Evolutionary conservation across 2,797 vertebrate genomes (phyloP).

Genomic region (Scolopax bukidnonensis): DNA sequence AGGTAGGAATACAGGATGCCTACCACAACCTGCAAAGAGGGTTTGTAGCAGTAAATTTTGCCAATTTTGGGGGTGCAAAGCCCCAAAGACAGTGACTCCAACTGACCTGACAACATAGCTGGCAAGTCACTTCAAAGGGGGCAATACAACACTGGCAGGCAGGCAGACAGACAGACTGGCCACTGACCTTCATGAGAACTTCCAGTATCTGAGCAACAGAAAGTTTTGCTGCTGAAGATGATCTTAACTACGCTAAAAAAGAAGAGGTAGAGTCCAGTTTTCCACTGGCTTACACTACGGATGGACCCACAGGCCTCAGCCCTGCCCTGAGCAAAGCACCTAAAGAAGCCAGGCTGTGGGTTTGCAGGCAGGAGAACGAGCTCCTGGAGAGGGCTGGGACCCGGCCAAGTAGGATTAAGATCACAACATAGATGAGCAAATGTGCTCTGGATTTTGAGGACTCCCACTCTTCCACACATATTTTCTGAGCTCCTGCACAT

Average conservation of each 20-base stretch:
- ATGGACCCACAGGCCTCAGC: background rate
- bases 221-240: background rate
- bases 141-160: background rate
- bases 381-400: background rate
- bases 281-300: background rate
- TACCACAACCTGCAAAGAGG: background rate
- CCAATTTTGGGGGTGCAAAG: background rate
- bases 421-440: background rate
- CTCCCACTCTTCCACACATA: background rate
- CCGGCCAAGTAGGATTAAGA: background rate
- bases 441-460: background rate
- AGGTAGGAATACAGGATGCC: accelerated
- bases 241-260: background rate
- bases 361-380: background rate
- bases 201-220: background rate
- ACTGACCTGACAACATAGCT: background rate
- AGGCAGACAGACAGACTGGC: background rate
- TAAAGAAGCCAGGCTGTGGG: accelerated
- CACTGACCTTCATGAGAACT: accelerated
- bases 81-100: background rate
- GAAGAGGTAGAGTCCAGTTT: background rate
- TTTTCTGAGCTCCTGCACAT: background rate
- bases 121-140: background rate
- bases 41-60: background rate
- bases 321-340: background rate